These are phyloP conservation scores for Chamaetylas fuelleborni DNA, from an alignment of 2,113 vertebrate genomes.

Conservation along the genomic window DNA sequence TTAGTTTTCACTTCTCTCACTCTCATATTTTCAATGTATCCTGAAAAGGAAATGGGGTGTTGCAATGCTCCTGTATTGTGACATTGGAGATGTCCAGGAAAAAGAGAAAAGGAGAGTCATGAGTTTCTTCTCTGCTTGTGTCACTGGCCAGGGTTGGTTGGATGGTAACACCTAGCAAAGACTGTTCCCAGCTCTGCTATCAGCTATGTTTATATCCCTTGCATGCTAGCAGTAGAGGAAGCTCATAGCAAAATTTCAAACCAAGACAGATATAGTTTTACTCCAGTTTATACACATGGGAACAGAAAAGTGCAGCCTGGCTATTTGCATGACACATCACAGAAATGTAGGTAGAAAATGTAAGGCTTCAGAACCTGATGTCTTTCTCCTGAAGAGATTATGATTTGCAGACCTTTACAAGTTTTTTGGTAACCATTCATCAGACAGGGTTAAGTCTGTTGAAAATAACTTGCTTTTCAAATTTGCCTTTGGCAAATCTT, in stretches of 20 bases:
- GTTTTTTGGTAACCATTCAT: neutral
- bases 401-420: neutral
- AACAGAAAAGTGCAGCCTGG: neutral
- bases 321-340: neutral
- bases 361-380: neutral
- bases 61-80: neutral
- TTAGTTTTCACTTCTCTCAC: neutral
- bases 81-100: neutral
- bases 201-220: neutral
- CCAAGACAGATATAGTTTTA: neutral
- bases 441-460: neutral
- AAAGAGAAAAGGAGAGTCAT: neutral
- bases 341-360: neutral
- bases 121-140: neutral
- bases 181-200: neutral
- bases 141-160: neutral
- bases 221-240: neutral
- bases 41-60: neutral
- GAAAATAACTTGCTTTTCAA: slow-evolving; percentile 8
- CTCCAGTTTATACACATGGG: neutral
- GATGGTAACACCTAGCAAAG: neutral
- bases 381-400: neutral
- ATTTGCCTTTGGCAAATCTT: slow-evolving; percentile 2
- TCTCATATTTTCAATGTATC: neutral
- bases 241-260: neutral